A percentile compares a stretch with the other conserved stretches of the same genome.
Conservation (phyloP, 1,140 invertebrate species). For the Microplitis mediator region DNA sequence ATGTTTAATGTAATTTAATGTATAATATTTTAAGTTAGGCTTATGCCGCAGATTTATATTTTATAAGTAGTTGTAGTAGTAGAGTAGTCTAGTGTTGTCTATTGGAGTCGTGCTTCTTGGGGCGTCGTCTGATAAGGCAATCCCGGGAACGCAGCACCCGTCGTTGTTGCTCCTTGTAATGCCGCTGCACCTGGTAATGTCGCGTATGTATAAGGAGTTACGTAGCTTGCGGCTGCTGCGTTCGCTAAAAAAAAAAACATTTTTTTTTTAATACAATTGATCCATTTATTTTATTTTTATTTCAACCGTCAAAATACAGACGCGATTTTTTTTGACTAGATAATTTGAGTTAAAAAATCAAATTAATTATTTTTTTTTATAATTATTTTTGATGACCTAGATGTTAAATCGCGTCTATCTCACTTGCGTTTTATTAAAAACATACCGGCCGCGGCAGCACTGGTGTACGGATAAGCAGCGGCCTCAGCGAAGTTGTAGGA, state of each 20-base stretch:
- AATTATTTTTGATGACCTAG: neutral
- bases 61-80: neutral
- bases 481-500: conserved; percentile 70
- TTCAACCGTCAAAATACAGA: neutral
- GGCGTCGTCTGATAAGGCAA: conserved; percentile 69
- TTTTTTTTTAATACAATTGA: neutral
- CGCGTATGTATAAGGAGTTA: conserved; percentile 73
- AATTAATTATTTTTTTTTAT: neutral
- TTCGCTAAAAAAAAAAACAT: conserved; percentile 46
- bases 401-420: conserved; percentile 21
- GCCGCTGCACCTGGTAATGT: conserved; percentile 66
- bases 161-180: conserved; percentile 62
- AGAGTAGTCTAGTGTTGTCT: conserved; percentile 27
- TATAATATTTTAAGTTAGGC: too few species aligned
- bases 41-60: too few species aligned
- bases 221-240: conserved; percentile 69
- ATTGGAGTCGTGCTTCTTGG: conserved; percentile 68
- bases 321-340: too few species aligned
- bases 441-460: conserved; percentile 64
- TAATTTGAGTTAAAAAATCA: too few species aligned
- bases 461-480: conserved; percentile 69
- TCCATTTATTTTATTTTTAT: conserved; percentile 20
- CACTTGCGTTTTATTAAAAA: conserved; percentile 52
- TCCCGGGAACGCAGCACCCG: conserved; percentile 65
- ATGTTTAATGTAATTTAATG: too few species aligned